Evolutionary conservation across 1,140 invertebrate genomes (phyloP).

Genomic region (Oscheius sp.): DNA sequence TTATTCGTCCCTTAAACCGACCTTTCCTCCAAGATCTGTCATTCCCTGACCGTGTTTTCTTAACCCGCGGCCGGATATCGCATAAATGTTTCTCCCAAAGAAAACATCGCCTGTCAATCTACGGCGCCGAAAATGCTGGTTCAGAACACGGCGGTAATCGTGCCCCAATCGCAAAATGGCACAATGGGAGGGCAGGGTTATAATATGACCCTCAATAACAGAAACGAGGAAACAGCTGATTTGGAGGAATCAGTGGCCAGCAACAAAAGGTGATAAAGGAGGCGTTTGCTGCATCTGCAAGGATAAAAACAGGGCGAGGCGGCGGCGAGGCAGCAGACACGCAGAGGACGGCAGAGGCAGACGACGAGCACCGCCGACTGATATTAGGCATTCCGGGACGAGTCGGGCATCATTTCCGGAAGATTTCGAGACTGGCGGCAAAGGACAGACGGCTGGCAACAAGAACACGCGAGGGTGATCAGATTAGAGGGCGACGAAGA

Average conservation of each 20-base stretch:
- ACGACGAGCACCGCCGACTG: no score
- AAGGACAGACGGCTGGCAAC: no score
- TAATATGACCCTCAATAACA: not conserved
- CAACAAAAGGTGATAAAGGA: slow-evolving; percentile 3
- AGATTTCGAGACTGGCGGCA: no score
- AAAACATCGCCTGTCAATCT: not conserved
- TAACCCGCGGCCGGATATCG: not conserved
- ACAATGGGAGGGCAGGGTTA: not conserved
- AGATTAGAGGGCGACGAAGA: no score
- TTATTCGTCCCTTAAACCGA: no score
- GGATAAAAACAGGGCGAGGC: slow-evolving; percentile 3
- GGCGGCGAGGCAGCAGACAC: not conserved
- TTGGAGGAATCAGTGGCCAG: not conserved
- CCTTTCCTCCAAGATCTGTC: no score
- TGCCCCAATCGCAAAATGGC: not conserved
- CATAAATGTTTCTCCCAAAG: not conserved
- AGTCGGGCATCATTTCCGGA: no score
- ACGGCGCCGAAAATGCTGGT: not conserved
- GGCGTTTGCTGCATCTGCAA: not conserved
- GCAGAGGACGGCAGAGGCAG: slow-evolving; percentile 3
- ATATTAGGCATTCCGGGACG: no score
- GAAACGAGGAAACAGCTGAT: not conserved
- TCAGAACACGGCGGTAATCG: not conserved
- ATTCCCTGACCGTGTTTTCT: no score
- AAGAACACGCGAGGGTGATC: no score